Conservation (phyloP, 1,140 invertebrate genomes). For the Apis cerana region DNA sequence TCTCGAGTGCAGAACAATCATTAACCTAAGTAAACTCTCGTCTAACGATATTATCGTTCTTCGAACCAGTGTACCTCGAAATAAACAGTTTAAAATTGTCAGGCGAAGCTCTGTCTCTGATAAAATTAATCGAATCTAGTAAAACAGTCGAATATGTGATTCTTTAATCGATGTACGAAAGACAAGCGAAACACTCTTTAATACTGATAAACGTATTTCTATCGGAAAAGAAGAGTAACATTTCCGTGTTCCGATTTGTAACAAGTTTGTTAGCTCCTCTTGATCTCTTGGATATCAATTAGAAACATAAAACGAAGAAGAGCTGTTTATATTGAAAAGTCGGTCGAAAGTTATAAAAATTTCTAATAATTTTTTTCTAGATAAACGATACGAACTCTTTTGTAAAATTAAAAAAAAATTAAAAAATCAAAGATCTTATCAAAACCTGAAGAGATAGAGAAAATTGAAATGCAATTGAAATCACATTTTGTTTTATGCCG, state of each 20-base stretch:
- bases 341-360: no score
- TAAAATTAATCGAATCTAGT: no score
- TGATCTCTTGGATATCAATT: background rate
- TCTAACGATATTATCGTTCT: background rate
- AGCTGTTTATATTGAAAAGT: no score
- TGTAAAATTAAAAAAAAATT: no score
- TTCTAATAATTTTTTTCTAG: no score
- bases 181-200: background rate
- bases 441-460: no score
- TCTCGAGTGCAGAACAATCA: constrained; percentile 57
- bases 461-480: no score
- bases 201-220: background rate
- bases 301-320: background rate
- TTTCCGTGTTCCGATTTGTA: background rate
- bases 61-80: background rate
- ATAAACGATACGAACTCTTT: no score
- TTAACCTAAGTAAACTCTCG: constrained; percentile 33
- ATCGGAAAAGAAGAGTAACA: background rate
- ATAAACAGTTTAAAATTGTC: background rate
- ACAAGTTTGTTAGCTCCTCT: background rate
- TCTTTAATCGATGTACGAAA: constrained; percentile 4
- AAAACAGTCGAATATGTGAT: background rate
- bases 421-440: no score
- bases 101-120: background rate
- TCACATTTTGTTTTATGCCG: no score